phyloP scores from a whole-genome alignment of 2,888 invertebrate species.

The Caenorhabditis wallacei region DNA sequence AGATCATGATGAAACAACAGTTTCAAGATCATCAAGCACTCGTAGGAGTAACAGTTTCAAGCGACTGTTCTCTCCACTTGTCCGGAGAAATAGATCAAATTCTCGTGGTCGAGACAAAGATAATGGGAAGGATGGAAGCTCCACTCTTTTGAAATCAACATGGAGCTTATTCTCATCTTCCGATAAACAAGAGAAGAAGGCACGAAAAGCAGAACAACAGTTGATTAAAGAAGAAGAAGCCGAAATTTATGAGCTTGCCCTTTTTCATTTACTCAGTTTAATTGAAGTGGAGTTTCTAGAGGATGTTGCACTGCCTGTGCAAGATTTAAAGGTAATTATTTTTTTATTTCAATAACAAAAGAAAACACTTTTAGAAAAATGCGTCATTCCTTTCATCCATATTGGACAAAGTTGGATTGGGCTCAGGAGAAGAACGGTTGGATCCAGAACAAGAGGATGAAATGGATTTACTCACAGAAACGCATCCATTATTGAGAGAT shows the following conservation, averaged over 20 bases:
- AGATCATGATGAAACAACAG: constrained; percentile 26
- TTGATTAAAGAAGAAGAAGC: constrained; percentile 62
- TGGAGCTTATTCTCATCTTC: constrained; percentile 59
- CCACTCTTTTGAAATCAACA: constrained; percentile 57
- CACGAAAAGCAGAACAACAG: constrained; percentile 48
- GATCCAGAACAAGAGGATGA: constrained; percentile 56
- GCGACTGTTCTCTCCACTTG: constrained; percentile 54
- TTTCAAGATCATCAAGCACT: constrained; percentile 35
- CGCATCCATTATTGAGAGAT: constrained; percentile 60
- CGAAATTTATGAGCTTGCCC: constrained; percentile 55
- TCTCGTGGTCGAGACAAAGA: constrained; percentile 61
- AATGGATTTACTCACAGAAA: constrained; percentile 64
- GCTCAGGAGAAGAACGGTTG: constrained; percentile 49
- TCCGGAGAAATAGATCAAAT: constrained; percentile 61
- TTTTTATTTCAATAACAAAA: not conserved
- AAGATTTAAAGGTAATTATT: constrained; percentile 50
- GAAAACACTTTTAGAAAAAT: constrained; percentile 53
- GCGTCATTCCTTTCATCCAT: constrained; percentile 62
- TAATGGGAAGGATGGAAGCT: constrained; percentile 30
- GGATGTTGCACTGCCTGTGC: constrained; percentile 61
- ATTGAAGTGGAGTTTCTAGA: constrained; percentile 64
- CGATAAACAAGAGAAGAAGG: constrained; percentile 52
- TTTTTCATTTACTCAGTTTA: constrained; percentile 59
- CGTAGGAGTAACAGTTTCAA: constrained; percentile 64
- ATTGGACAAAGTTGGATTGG: constrained; percentile 58